Evolutionary conservation across 2,113 vertebrate genomes (phyloP), one percentile per base, ranked within the genome.

Genomic region (Antennarius striatus): DNA sequence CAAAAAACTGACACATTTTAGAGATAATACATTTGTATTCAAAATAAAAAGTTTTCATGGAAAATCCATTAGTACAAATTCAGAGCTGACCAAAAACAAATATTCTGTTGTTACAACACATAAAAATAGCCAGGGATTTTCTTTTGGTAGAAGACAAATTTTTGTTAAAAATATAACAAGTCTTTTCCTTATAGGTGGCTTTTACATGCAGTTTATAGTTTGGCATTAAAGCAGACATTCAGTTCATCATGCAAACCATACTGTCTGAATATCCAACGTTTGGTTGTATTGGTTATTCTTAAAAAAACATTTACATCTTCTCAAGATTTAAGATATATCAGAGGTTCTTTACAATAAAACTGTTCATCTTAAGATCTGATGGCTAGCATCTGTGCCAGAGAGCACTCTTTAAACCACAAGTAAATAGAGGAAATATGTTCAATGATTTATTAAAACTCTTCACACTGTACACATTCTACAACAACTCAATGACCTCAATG

Each of bases 401-500:
- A 46, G 10, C 66, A 63, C 28, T 50, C 43, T 15, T 43, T 43
- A 69, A 13, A 58, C 48, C 13, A 47, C 22, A 47, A 10, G 42
- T 55, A 14, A 79, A 70, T 75, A 28, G 8, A 63, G 39, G 64
- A 3, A 46, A 66, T 50, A 29, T 51, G 54, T 22, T 73, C 50
- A 77, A 36, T 8, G 67, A 65, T 86, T 85, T 77, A 87, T 80
- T 89, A 88, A 84, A 87, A 85, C 84, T 65, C 51, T 45, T 77
- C 40, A 64, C 9, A 45, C 16, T 86, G 68, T 73, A 68, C 36
- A 85, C 11, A 13, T 66, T 83, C 92, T 95, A 97, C 91, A 96
- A 93, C 58, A 99, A 90, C 86, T 98, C 93, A 56, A 98, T 90
- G 46, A 99, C 88, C 93, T 99, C 96, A 58, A 99, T 96, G 3